Base-by-base conservation (phyloP, 92 coral and sea anemone genomes). In the Palythoa grandiflora region DNA sequence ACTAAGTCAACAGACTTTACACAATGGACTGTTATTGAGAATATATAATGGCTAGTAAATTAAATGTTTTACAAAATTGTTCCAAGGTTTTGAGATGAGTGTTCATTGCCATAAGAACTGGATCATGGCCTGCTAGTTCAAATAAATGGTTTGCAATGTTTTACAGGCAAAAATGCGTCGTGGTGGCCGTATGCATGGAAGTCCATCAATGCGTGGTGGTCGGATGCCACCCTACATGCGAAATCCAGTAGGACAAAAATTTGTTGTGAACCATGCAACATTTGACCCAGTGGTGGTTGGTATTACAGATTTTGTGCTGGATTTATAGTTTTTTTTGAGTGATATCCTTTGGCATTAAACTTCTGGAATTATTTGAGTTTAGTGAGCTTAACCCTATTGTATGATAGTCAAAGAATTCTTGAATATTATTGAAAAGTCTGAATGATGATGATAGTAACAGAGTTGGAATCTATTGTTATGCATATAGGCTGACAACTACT, bases 261-360 rank as follows among this genome's bases (percentile, higher is more conserved):
- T 95, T 89, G 94, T 97, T 39, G 99, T 97, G 12, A 97, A 95
- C 78, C 99, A 95, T 91, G 88, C 95, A 9, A 92, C 98, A 6
- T 97, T 97, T 91, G 99, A 97, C 78, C 95, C 95, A 38, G 93
- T 89, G n/a, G 37, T 89, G 93, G 99, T 97, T 51, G 78, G 93
- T 80, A 76, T 52, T 36, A 5, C 48, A 39, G 53, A 20, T 44
- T 19, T 47, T 68, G 3, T 74, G 38, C 19, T 36, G 21, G 17
- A 61, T 37, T 9, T 19, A 38, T 75, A 12, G 21, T 15, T 12
- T 16, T 70, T 19, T 17, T 2, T 19, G 6, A 53, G 8, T 3
- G 0, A 53, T 80, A 8, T 59, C 19, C 28, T 59, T 59, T 59
- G 3, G 3, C 8, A 3, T 59, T 1, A 59, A 59, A 59, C 3